Conservation (phyloP, 2,888 invertebrate genomes). For the Plebejus anna region DNA sequence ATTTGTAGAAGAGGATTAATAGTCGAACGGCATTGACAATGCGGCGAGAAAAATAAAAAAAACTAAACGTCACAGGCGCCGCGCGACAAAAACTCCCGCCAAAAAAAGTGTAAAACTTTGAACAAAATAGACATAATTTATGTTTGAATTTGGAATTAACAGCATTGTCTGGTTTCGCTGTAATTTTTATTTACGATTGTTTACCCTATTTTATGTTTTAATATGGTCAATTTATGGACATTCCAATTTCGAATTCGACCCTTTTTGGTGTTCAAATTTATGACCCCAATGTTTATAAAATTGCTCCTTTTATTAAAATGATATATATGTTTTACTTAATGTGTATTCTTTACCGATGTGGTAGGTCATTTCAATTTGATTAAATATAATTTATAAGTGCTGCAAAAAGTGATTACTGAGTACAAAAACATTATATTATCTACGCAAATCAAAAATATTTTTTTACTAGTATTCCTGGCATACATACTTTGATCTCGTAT, state of each 20-base stretch:
- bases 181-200: slow-evolving; percentile 79
- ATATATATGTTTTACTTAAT: slow-evolving; percentile 36
- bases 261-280: slow-evolving; percentile 62
- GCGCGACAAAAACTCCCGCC: slow-evolving; percentile 62
- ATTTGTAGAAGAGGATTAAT: slow-evolving; percentile 67
- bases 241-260: slow-evolving; percentile 59
- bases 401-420: not conserved
- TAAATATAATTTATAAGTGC: not conserved
- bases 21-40: slow-evolving; percentile 38
- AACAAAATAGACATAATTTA: slow-evolving; percentile 75
- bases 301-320: slow-evolving; percentile 37
- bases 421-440: too few relatives aligned
- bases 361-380: slow-evolving; percentile 34
- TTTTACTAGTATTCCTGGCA: too few relatives aligned
- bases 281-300: slow-evolving; percentile 49
- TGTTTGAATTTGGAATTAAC: slow-evolving; percentile 63
- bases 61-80: slow-evolving; percentile 45
- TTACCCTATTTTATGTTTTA: slow-evolving; percentile 79
- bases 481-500: too few relatives aligned
- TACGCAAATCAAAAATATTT: too few relatives aligned
- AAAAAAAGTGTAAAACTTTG: slow-evolving; percentile 73
- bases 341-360: slow-evolving; percentile 31
- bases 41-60: slow-evolving; percentile 38
- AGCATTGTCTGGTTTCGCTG: slow-evolving; percentile 70
- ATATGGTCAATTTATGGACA: slow-evolving; percentile 68